A percentile compares a stretch with the other conserved stretches of the same genome.
Evolutionary conservation across 2,113 vertebrate genomes (phyloP).

Genomic region (Hyla sarda): DNA sequence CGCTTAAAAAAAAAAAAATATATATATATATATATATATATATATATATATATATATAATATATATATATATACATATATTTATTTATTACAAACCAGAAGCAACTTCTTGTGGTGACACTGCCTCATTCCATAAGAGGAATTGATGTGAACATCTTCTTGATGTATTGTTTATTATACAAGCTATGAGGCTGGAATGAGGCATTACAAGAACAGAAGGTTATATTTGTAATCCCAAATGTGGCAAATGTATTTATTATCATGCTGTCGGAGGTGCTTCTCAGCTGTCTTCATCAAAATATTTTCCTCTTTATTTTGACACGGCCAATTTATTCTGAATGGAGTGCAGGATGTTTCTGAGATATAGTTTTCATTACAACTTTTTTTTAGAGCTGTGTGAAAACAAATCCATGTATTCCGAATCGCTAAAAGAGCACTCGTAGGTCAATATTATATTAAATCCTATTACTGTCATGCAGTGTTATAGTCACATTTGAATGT

Average conservation of each 20-base stretch:
- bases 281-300: constrained; percentile 15
- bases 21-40: too few species aligned
- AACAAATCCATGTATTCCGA: not conserved
- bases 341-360: not conserved
- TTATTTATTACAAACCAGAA: not conserved
- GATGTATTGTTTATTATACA: constrained; percentile 2
- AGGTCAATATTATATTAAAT: not conserved
- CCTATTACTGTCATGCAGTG: not conserved
- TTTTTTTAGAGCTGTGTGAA: not conserved
- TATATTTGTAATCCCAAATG: constrained; percentile 24
- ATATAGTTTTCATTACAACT: not conserved
- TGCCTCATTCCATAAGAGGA: not conserved
- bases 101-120: not conserved
- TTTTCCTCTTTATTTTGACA: constrained; percentile 36
- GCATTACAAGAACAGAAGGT: constrained; percentile 5
- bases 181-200: constrained; percentile 17
- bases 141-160: constrained; percentile 5
- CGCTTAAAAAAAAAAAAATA: too few species aligned
- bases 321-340: constrained; percentile 26
- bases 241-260: constrained; percentile 14
- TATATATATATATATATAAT: too few species aligned
- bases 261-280: not conserved
- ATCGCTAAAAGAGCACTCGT: not conserved
- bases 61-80: too few species aligned
- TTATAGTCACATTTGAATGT: not conserved